These are phyloP conservation scores for Scaptodrosophila latifasciaeformis DNA, from an alignment of 2,888 invertebrate genomes.

Conservation along the genomic window DNA sequence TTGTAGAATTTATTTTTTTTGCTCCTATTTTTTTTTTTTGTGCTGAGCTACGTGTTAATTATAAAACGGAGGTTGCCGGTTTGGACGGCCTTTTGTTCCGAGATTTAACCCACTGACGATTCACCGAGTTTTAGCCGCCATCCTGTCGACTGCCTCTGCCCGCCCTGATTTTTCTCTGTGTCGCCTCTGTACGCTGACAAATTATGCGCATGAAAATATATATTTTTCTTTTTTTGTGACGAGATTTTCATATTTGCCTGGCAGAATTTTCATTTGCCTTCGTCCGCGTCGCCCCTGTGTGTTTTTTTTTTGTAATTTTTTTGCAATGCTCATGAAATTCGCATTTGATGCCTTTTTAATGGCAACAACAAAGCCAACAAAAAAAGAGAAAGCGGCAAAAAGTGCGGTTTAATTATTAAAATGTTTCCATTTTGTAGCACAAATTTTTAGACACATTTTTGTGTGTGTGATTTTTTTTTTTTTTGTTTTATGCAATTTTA, in stretches of 20 bases:
- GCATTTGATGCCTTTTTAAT: slow-evolving; percentile 27
- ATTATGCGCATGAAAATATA: slow-evolving; percentile 36
- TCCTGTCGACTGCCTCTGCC: not conserved
- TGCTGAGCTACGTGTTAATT: slow-evolving; percentile 47
- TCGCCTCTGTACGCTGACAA: slow-evolving; percentile 30
- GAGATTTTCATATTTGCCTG: slow-evolving; percentile 6
- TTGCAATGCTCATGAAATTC: slow-evolving; percentile 8
- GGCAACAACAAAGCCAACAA: slow-evolving; percentile 5
- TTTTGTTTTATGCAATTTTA: slow-evolving; percentile 29
- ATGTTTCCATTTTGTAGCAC: slow-evolving; percentile 49
- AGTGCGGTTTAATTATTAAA: slow-evolving; percentile 62
- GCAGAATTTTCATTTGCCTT: slow-evolving; percentile 1
- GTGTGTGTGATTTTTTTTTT: too few relatives aligned
- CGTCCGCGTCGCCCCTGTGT: not conserved
- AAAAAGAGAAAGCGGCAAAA: slow-evolving; percentile 9
- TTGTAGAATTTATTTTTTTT: slow-evolving; percentile 14
- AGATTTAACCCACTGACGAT: slow-evolving; percentile 5
- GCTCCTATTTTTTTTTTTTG: slow-evolving; percentile 10
- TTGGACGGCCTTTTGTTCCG: slow-evolving; percentile 29
- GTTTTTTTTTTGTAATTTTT: slow-evolving; percentile 7
- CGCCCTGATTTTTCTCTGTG: slow-evolving; percentile 5
- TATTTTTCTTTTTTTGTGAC: slow-evolving; percentile 16
- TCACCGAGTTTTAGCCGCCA: not conserved
- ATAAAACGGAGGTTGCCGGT: slow-evolving; percentile 24
- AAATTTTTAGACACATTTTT: slow-evolving; percentile 32